Evolutionary conservation across 2,113 vertebrate species (phyloP), one percentile per base, ranked within the genome.

Genomic region (Amphiprion ocellaris): DNA sequence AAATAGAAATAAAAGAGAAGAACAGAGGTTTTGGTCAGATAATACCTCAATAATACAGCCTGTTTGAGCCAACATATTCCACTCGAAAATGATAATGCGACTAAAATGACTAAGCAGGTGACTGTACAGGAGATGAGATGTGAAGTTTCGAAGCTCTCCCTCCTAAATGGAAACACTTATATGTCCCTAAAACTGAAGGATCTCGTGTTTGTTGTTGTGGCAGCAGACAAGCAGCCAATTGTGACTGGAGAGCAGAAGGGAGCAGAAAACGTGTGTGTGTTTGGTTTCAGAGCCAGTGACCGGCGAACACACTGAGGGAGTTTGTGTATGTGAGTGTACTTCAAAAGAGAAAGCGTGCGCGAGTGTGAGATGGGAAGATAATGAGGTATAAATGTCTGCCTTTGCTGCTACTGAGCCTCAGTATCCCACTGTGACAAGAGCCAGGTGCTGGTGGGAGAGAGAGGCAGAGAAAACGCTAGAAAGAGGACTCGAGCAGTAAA

Each of bases 371-470:
- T 5, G 39, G 77, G 72, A 78, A 85, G 88, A 91, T 90, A 91
- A 90, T 88, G 85, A 90, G 86, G 87, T 83, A 79, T 81, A 87
- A 91, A 74, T 82, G 82, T 87, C 74, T 87, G 82, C 74, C 64
- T 87, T 64, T 87, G 78, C 78, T 77, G 77, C 85, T 67, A 75
- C 56, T 75, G 79, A 91, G 79, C 78, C 73, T 74, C 74, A 47
- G 69, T 70, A 63, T 82, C 92, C 88, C 52, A 76, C 88, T 89
- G 92, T 85, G 91, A 84, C 83, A 85, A 92, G 92, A 92, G 92
- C 88, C 92, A 93, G 92, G 92, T 93, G 92, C 78, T 78, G 79
- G 68, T 72, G 47, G 54, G 73, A 54, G 68, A 72, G 56, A 26
- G 67, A 77, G 63, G 56, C 69, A 74, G 70, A 71, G 58, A 53